phyloP scores from a whole-genome alignment of 2,888 invertebrate genomes.

The Muschampia staudingeri region DNA sequence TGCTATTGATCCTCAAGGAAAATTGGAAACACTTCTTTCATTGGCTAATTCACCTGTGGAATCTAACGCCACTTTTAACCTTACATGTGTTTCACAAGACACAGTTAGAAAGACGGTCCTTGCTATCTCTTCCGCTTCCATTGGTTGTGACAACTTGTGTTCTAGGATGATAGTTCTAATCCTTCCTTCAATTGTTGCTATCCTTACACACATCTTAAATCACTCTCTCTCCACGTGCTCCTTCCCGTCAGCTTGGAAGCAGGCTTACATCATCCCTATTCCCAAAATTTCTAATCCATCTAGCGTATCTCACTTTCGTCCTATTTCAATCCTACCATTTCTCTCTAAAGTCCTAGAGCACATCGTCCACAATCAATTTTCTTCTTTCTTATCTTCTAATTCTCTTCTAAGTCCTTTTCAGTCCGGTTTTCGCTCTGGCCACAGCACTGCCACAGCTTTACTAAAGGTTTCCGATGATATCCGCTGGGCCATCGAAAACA shows the following conservation, averaged over 20 bases:
- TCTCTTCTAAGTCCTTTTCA: not conserved
- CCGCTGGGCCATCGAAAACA: too few species aligned
- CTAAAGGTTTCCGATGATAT: too few species aligned
- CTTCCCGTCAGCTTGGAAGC: conserved; percentile 9
- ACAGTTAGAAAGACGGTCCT: not conserved
- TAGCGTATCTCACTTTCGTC: too few species aligned
- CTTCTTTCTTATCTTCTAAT: not conserved
- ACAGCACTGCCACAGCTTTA: too few species aligned
- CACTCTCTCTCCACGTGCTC: not conserved
- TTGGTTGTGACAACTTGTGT: not conserved
- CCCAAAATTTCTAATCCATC: not conserved
- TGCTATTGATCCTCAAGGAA: not conserved
- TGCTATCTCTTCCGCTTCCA: not conserved
- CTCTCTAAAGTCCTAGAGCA: conserved; percentile 4
- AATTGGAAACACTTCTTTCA: not conserved
- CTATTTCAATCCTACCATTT: not conserved
- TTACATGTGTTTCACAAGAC: not conserved
- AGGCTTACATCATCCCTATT: not conserved
- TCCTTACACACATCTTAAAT: conserved; percentile 15
- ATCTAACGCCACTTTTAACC: not conserved
- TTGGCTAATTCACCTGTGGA: not conserved
- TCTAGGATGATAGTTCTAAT: not conserved
- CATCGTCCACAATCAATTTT: not conserved
- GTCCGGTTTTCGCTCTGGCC: not conserved
- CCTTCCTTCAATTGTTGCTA: not conserved